A percentile compares a stretch with the other conserved stretches of the same genome.
Evolutionary conservation across 2,113 vertebrate species (phyloP).

Genomic region (Enhydra lutris): DNA sequence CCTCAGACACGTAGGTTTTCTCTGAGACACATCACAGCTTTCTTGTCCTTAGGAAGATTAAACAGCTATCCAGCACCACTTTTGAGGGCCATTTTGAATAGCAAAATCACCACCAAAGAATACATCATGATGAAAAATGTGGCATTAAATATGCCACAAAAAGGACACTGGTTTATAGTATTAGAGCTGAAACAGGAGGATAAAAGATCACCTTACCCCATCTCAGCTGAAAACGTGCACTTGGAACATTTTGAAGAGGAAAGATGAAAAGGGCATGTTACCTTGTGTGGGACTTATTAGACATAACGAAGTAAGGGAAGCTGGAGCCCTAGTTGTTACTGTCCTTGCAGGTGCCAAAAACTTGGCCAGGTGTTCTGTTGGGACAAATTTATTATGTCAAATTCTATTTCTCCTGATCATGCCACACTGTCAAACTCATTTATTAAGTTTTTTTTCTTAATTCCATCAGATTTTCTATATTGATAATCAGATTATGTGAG

Average conservation of each 20-base stretch:
- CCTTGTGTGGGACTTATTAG: not conserved
- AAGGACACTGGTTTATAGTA: not conserved
- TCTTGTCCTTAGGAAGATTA: not conserved
- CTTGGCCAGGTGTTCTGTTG: not conserved
- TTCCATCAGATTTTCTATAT: not conserved
- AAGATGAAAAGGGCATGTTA: not conserved
- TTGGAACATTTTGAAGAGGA: not conserved
- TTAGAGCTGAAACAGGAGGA: not conserved
- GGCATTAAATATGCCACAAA: not conserved
- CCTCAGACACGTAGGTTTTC: not conserved
- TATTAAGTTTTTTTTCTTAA: not conserved
- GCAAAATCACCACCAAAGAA: not conserved
- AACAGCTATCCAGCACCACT: not conserved
- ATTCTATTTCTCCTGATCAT: not conserved
- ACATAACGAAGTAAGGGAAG: not conserved
- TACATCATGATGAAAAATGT: not conserved
- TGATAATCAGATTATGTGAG: not conserved
- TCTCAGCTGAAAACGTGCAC: not conserved
- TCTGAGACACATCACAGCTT: not conserved
- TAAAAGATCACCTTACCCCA: not conserved
- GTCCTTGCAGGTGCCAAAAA: accelerated
- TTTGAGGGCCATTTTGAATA: not conserved
- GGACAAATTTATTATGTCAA: not conserved
- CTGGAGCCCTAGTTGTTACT: not conserved
- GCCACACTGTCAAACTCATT: not conserved